Evolutionary conservation across 2,888 invertebrate species (phyloP), one percentile per base, ranked within the genome.

Genomic region (Eubasilissa splendida): DNA sequence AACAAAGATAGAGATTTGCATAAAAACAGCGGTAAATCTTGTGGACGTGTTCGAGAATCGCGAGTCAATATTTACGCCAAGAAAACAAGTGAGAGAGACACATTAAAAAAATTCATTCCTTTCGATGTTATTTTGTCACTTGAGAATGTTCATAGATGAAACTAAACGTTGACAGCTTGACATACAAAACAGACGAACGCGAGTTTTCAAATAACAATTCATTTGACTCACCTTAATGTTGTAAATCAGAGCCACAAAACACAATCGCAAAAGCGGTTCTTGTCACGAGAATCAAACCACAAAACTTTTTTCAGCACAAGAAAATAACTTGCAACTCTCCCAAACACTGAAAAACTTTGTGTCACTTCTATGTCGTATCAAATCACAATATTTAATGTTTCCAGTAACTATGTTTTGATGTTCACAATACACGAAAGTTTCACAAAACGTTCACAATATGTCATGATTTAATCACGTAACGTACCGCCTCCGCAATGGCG

Each of bases 371-470:
- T 50, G 68, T 33, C 42, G 68, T 14, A 68, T 50, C 42, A 50
- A 52, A 68, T 68, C 14, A 4, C n/a, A 14, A 52, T 50, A 52
- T 42, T n/a, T 11, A 52, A 50, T 52, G 14, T 50, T 50, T 53
- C 9, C 63, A 31, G 14, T 11, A 65, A 76, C 31, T 54, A 65
- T 52, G 22, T 42, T 50, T 76, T 59, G 42, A 42, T 63, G 42
- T 50, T 70, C 68, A 77, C 76, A 60, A 73, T 60, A 75, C 75
- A 71, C 76, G 80, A 66, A 80, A 80, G 77, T 80, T 80, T 59
- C 12, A 77, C 58, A 66, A 71, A 56, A 52, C 42, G 42, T 42
- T 42, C 42, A 42, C 42, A 42, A 42, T 42, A 42, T 71, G 56
- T 53, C 56, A 31, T 56, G 59, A 70, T 54, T 54, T 66, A 1